Percentiles rank a stretch among this genome's conserved stretches.
Conservation (phyloP, 2,797 vertebrate genomes). For the Siniperca obscura region DNA sequence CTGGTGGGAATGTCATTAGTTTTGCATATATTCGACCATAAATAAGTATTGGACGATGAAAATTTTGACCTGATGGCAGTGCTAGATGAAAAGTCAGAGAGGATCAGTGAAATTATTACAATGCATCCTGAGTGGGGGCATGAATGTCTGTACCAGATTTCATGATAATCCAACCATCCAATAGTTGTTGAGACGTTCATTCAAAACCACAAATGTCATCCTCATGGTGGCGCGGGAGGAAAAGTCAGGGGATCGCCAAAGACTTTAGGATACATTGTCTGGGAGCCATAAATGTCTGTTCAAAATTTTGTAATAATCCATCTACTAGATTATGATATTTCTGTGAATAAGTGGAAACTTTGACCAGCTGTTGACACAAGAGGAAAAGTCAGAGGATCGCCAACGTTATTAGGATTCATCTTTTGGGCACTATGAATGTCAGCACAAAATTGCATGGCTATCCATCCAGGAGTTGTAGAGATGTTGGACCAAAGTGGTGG, state of each 20-base stretch:
- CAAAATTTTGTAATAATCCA: too few relatives aligned
- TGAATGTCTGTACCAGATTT: neutral
- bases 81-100: neutral
- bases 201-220: slow-evolving; percentile 2
- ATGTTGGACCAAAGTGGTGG: neutral
- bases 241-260: neutral
- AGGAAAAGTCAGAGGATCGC: too few relatives aligned
- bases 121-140: neutral
- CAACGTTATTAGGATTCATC: too few relatives aligned
- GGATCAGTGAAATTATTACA: neutral
- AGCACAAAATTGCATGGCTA: neutral
- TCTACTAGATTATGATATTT: too few relatives aligned
- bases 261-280: too few relatives aligned
- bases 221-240: neutral
- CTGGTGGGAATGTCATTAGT: neutral
- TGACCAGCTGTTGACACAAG: too few relatives aligned
- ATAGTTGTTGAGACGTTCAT: neutral
- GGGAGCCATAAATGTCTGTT: neutral
- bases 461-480: neutral
- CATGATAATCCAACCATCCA: too few relatives aligned
- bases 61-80: neutral
- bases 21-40: neutral
- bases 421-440: too few relatives aligned
- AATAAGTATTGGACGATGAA: neutral
- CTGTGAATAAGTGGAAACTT: too few relatives aligned